Base-by-base conservation (phyloP, 64 coral and sea anemone species). In the Pocillopora damicornis region DNA sequence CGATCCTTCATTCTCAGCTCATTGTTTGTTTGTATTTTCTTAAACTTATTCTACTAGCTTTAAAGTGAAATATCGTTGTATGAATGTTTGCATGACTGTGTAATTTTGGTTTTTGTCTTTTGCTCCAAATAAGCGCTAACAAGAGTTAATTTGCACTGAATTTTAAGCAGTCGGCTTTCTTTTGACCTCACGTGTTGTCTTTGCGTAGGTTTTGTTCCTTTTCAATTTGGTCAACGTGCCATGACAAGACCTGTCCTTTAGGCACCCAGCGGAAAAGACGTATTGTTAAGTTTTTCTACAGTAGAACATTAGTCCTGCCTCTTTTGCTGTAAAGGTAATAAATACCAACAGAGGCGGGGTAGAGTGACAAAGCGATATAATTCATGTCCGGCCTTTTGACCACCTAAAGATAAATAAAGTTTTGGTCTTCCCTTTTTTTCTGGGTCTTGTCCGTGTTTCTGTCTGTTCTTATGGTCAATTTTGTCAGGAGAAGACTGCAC, bases 301-400 rank as follows among this genome's bases (percentile, higher is more conserved):
- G 63, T 65, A 35, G 67, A 83, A 68, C 17, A 56, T 22, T 14
- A n/a, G 18, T 69, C 63, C 81, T 67, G 64, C 63, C 62, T 51
- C 71, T 17, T 9, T 51, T 26, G 5, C 37, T 56, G 20, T 71
- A 16, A 18, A 12, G 22, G 35, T 4, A 84, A 56, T 71, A 26
- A 71, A 72, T 4, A 22, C 17, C 13, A 1, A 25, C 23, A 38
- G 25, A 65, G 81, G 81, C 64, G 81, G 81, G 71, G 81, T 26
- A 11, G 51, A 84, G 11, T 18, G 23, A 84, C 81, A 84, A 84
- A 84, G 81, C 22, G 25, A 16, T 37, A 18, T 56, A 84, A 84
- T 84, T 1, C 11, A 25, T 72, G 81, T 84, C 38, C 64, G 35
- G 7, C 78, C 78, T 80, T 80, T 60, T 80, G 26, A 58, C 25